A percentile compares a stretch with the other conserved stretches of the same genome.
phyloP scores from a whole-genome alignment of 2,797 vertebrate species.

The Morelia viridis region DNA sequence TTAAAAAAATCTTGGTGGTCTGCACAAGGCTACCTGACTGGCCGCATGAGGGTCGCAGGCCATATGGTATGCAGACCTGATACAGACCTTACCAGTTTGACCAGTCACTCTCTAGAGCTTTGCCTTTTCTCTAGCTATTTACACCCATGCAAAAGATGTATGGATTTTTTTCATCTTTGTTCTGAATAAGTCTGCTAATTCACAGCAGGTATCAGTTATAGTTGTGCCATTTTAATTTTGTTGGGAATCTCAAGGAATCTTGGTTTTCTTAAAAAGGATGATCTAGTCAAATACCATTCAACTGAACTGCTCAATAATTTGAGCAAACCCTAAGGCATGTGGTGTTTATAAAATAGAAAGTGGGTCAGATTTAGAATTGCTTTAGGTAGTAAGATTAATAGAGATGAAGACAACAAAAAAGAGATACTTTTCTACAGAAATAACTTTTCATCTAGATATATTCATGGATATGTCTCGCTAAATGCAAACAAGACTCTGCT shows the following conservation, averaged over 20 bases:
- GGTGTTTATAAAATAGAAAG: not conserved
- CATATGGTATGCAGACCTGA: not conserved
- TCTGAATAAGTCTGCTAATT: not conserved
- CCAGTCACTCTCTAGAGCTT: not conserved
- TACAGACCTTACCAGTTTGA: not conserved
- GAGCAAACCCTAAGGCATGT: not conserved
- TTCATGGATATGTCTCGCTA: not conserved
- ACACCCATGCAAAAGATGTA: not conserved
- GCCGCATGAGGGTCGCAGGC: not conserved
- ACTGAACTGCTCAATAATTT: not conserved
- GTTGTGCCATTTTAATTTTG: not conserved
- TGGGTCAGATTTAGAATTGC: not conserved
- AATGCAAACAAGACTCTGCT: constrained; percentile 2
- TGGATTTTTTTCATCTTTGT: not conserved
- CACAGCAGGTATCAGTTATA: not conserved
- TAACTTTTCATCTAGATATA: not conserved
- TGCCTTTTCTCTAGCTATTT: not conserved
- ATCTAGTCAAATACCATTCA: not conserved
- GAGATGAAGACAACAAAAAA: not conserved
- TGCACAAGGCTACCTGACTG: not conserved
- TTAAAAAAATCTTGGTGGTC: not conserved
- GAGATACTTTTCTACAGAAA: not conserved
- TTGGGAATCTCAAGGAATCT: not conserved
- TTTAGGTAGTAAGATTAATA: constrained; percentile 6
- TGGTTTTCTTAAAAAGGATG: not conserved